phyloP scores from a whole-genome alignment of 92 coral and sea anemone genomes.

The Epizoanthus scotinus region DNA sequence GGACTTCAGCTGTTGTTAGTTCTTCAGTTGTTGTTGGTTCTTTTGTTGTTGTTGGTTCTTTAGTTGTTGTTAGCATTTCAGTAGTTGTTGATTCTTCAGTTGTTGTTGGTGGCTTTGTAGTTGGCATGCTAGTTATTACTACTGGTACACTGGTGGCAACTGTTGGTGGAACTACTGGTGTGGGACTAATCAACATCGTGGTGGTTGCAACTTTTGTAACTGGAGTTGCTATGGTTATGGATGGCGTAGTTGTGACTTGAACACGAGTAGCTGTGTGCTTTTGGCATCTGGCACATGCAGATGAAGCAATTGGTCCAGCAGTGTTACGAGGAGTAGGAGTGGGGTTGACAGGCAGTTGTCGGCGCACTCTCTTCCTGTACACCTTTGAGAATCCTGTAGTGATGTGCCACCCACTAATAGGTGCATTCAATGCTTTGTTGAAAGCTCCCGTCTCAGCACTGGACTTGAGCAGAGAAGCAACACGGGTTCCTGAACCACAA shows the following conservation, averaged over 20 bases:
- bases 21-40: background rate
- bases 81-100: too few relatives aligned
- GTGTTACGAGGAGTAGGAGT: constrained; percentile 67
- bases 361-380: constrained; percentile 79
- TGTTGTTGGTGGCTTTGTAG: constrained; percentile 12
- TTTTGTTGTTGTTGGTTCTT: background rate
- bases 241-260: constrained; percentile 62
- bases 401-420: constrained; percentile 94
- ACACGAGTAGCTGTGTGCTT: constrained; percentile 34
- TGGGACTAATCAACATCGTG: constrained; percentile 55
- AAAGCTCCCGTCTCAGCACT: constrained; percentile 89
- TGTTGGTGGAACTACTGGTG: constrained; percentile 33
- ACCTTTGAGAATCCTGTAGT: constrained; percentile 81
- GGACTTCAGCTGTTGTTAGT: background rate
- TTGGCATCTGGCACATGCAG: constrained; percentile 30
- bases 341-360: constrained; percentile 64
- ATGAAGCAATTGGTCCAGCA: constrained; percentile 30
- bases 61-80: too few relatives aligned
- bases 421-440: constrained; percentile 63
- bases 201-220: constrained; percentile 36
- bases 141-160: constrained; percentile 37
- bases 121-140: background rate
- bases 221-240: constrained; percentile 60
- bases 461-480: constrained; percentile 83
- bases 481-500: constrained; percentile 61